Evolutionary conservation across 2,888 invertebrate species (phyloP).

Genomic region (Oegoconia quadripuncta): DNA sequence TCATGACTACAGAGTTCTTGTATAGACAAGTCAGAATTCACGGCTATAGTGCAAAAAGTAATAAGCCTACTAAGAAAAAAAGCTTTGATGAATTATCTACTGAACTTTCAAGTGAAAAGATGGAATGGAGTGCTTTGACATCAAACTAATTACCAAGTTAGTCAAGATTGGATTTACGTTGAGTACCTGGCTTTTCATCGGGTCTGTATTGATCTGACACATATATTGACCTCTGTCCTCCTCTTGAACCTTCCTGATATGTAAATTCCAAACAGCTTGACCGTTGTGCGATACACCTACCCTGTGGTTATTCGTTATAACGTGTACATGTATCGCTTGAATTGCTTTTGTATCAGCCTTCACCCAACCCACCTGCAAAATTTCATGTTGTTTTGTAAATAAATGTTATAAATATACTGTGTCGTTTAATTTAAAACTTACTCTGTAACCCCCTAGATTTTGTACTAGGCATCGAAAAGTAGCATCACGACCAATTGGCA

Average conservation of each 20-base stretch:
- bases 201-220: conserved; percentile 97
- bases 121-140: conserved; percentile 45
- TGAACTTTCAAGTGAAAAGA: conserved; percentile 25
- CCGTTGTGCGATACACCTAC: conserved; percentile 92
- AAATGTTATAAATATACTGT: conserved; percentile 2
- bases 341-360: conserved; percentile 96
- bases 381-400: conserved; percentile 8
- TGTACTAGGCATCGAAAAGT: conserved; percentile 92
- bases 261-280: conserved; percentile 93
- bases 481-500: conserved; percentile 91
- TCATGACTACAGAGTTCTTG: conserved; percentile 72
- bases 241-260: conserved; percentile 91
- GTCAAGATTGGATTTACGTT: not conserved
- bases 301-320: conserved; percentile 94
- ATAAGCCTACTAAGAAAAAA: conserved; percentile 11
- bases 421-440: conserved; percentile 70
- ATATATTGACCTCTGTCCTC: conserved; percentile 95
- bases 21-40: conserved; percentile 66
- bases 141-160: conserved; percentile 36
- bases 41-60: conserved; percentile 41
- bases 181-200: conserved; percentile 94
- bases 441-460: conserved; percentile 93
- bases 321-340: conserved; percentile 94
- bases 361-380: conserved; percentile 92
- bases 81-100: conserved; percentile 11